Evolutionary conservation across 2,888 invertebrate species (phyloP), one percentile per base, ranked within the genome.

Genomic region (Melangyna quadrimaculata): DNA sequence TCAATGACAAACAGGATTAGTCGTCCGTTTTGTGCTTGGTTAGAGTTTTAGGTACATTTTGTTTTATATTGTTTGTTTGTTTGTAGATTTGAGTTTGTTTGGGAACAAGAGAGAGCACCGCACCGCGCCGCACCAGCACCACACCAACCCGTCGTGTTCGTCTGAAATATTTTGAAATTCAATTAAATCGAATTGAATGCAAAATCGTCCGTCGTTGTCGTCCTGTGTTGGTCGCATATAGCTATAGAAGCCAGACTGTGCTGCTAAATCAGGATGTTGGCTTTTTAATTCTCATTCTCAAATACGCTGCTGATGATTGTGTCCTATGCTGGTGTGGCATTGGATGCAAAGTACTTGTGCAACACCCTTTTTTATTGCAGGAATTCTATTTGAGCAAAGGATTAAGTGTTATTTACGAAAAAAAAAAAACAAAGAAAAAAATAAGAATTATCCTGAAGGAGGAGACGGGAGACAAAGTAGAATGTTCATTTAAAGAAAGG

Each of bases 1-100:
- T 86, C 86, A 86, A 70, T 86, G 81, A 70, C 86, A 86, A 86
- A 86, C 81, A 81, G 86, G 81, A 81, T 86, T 86, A 86, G 81
- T 86, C 70, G 81, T 86, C 63, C 78, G 65, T 67, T 81, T 77
- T 79, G 65, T 79, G 65, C 70, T 81, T 53, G 71, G 75, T 63
- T 80, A 77, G 67, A 77, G 67, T 59, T 77, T 67, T 77, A 65
- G 65, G 14, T 48, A 14, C 14, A 29, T 63, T 24, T 5, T 32
- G 9, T 3, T 55, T n/a, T 2, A 10, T 24, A 61, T 37, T 51
- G n/a, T 51, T 24, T 43, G 35, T 78, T 53, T 67, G 29, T 78
- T 32, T 55, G 48, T 48, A 17, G 4, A 17, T 45, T 53, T 69
- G n/a, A 24, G 48, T 35, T n/a, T 57, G 35, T 35, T 57, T 32